These are phyloP conservation scores for Hylia prasina DNA, from an alignment of 2,113 vertebrate genomes.

Conservation along the genomic window DNA sequence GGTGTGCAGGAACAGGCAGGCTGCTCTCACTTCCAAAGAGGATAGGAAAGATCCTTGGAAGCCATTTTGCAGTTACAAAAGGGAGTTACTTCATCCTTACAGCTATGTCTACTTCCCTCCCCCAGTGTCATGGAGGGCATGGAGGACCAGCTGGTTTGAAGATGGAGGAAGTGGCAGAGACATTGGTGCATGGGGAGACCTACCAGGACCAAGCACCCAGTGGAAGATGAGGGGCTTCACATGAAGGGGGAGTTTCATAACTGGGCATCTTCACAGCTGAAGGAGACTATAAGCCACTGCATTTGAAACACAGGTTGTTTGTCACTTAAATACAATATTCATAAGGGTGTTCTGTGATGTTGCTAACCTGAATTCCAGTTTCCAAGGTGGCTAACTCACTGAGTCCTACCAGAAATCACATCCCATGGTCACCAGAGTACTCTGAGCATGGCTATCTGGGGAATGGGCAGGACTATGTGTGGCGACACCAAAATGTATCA, in stretches of 20 bases:
- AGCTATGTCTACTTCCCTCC: neutral
- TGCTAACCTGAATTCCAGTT: neutral
- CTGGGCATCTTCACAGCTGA: neutral
- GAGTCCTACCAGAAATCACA: neutral
- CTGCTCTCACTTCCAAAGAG: neutral
- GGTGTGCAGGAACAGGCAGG: neutral
- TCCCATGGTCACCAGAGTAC: no score
- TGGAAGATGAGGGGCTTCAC: neutral
- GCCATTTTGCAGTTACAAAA: rapidly evolving
- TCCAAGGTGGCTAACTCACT: neutral
- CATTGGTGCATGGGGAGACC: neutral
- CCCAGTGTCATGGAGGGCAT: rapidly evolving
- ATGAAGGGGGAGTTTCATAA: neutral
- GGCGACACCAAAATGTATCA: neutral
- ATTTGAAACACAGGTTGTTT: neutral
- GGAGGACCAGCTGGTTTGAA: neutral
- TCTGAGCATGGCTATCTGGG: neutral
- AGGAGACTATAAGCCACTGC: neutral
- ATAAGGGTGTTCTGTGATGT: neutral
- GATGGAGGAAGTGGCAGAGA: neutral
- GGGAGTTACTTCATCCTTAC: neutral
- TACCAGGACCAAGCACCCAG: neutral
- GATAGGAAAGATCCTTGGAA: neutral
- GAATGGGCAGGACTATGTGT: neutral
- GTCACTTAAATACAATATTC: neutral